These are phyloP conservation scores for Pangasius krempfi DNA, from an alignment of 2,797 vertebrate species.

Conservation along the genomic window DNA sequence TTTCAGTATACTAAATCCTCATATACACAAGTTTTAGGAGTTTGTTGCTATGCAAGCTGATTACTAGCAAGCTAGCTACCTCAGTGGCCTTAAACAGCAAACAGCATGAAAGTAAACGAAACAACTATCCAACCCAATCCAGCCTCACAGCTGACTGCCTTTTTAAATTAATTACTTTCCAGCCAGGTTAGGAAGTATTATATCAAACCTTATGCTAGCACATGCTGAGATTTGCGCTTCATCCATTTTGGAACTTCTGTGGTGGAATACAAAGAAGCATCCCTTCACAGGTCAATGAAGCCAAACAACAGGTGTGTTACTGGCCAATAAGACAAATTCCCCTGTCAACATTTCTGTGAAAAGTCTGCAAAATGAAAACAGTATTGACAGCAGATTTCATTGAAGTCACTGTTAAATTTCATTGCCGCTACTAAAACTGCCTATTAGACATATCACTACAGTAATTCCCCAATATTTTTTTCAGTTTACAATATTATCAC, in stretches of 20 bases:
- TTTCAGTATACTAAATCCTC: background rate
- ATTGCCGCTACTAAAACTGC: background rate
- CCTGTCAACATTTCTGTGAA: background rate
- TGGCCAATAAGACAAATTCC: background rate
- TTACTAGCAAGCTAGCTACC: background rate
- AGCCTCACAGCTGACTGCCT: background rate
- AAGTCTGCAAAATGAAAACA: conserved; percentile 2
- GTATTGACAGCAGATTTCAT: background rate
- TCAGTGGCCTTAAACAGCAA: background rate
- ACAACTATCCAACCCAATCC: background rate
- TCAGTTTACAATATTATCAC: background rate
- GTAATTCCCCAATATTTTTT: background rate
- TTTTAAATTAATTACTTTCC: background rate
- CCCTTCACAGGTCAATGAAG: background rate
- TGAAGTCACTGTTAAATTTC: background rate
- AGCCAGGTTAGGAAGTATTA: background rate
- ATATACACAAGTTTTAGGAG: background rate
- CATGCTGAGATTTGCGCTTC: background rate
- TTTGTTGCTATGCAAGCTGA: background rate
- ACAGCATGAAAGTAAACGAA: background rate
- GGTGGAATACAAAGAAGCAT: background rate
- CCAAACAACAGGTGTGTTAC: background rate
- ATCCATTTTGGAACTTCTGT: background rate
- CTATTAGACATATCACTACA: background rate
- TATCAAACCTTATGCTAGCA: background rate